Conservation (phyloP, 2,888 invertebrate genomes). For the Hermaeophaga mercurialis region DNA sequence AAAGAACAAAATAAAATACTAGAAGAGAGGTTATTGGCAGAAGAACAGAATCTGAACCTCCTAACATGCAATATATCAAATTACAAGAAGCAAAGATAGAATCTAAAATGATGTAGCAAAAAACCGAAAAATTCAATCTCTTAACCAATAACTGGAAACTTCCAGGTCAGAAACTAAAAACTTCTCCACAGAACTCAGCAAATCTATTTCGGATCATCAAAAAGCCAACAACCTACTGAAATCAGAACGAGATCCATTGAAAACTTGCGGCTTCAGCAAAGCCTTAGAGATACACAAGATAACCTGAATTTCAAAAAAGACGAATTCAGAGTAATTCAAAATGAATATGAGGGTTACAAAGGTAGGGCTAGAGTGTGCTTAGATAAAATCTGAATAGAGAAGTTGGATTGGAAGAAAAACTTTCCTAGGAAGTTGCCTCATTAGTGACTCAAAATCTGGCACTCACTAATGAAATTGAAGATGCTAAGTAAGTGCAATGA, state of each 20-base stretch:
- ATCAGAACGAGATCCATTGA: conserved; percentile 57
- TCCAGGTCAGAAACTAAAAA: conserved; percentile 59
- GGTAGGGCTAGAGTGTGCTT: conserved; percentile 84
- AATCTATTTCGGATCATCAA: conserved; percentile 58
- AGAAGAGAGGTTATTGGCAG: conserved; percentile 68
- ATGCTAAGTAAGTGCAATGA: conserved; percentile 61
- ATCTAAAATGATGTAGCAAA: conserved; percentile 58
- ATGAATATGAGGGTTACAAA: conserved; percentile 82
- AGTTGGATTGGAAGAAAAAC: conserved; percentile 70
- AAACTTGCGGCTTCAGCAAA: conserved; percentile 55
- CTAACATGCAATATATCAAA: conserved; percentile 59
- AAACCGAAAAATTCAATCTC: conserved; percentile 60
- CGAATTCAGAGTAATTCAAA: conserved; percentile 68
- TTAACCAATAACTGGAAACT: conserved; percentile 49
- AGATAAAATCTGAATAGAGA: conserved; percentile 77
- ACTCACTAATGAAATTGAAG: conserved; percentile 60
- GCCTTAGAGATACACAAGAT: conserved; percentile 60
- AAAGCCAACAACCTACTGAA: conserved; percentile 50
- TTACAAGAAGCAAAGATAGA: conserved; percentile 60
- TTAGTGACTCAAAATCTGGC: conserved; percentile 63
- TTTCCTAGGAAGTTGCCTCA: conserved; percentile 67
- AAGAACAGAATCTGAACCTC: conserved; percentile 61
- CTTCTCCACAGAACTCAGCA: conserved; percentile 57
- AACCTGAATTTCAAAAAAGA: conserved; percentile 69
- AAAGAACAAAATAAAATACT: conserved; percentile 70